Evolutionary conservation across 2,888 invertebrate genomes (phyloP).

Genomic region (Xestia sexstrigata): DNA sequence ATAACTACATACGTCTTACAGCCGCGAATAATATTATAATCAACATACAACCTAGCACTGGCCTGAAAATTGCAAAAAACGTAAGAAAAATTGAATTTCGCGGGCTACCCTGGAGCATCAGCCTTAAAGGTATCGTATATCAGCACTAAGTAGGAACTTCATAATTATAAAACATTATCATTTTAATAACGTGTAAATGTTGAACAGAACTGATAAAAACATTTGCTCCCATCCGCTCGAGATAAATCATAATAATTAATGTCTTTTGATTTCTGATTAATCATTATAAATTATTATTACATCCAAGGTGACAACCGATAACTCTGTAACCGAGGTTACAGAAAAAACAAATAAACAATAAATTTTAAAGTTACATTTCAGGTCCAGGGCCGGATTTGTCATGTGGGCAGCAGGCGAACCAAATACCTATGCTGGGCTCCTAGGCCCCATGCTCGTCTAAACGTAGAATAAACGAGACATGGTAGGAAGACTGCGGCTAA

Average conservation of each 20-base stretch:
- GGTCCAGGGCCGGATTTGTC: not conserved
- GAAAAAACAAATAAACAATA: not conserved
- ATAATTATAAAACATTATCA: not conserved
- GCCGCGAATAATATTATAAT: no score
- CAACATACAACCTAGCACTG: no score
- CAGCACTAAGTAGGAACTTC: not conserved
- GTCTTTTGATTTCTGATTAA: conserved; percentile 1
- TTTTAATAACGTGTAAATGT: not conserved
- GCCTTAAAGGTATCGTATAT: not conserved
- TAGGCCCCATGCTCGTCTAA: not conserved
- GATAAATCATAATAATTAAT: not conserved
- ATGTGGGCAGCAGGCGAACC: not conserved
- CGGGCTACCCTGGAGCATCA: no score
- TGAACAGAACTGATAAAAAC: not conserved
- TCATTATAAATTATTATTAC: conserved; percentile 1
- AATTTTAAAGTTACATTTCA: not conserved
- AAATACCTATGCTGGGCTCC: not conserved
- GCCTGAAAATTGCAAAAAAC: no score
- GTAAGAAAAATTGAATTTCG: no score
- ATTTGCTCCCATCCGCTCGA: not conserved
- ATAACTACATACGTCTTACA: no score
- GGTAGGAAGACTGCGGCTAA: not conserved
- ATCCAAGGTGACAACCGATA: conserved; percentile 16
- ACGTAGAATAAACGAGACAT: not conserved
- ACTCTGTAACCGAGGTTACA: not conserved